Percentiles rank a stretch among this genome's conserved stretches.
phyloP scores from a whole-genome alignment of 2,888 invertebrate species.

The Thereva nobilitata region DNA sequence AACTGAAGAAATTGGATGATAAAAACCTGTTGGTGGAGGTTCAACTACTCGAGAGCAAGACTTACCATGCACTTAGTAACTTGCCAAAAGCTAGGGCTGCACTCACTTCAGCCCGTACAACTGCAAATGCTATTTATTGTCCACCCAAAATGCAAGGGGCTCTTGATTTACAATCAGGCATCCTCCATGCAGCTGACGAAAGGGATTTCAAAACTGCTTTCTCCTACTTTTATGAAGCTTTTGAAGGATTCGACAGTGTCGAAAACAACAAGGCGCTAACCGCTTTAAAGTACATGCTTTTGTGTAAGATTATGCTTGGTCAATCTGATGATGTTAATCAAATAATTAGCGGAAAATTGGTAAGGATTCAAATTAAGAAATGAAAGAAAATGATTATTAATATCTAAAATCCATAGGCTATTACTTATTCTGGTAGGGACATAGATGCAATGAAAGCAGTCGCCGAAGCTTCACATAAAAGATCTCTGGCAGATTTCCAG shows the following conservation, averaged over 20 bases:
- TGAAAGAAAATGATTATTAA: neutral
- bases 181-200: constrained; percentile 99
- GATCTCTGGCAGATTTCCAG: constrained; percentile 97
- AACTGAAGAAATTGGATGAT: constrained; percentile 98
- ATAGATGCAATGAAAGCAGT: constrained; percentile 98
- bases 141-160: constrained; percentile 98
- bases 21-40: constrained; percentile 99
- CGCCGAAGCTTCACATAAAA: constrained; percentile 93
- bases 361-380: constrained; percentile 43
- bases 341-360: constrained; percentile 92
- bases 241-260: constrained; percentile 97
- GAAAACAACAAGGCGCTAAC: constrained; percentile 89
- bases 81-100: constrained; percentile 95
- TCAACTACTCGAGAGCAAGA: constrained; percentile 96
- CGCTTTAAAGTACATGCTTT: constrained; percentile 98
- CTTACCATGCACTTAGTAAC: constrained; percentile 96
- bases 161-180: constrained; percentile 95
- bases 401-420: constrained; percentile 62
- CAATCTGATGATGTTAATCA: constrained; percentile 95
- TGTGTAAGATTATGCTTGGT: constrained; percentile 98
- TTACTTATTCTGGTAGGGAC: constrained; percentile 94
- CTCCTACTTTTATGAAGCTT: constrained; percentile 99
- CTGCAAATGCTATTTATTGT: constrained; percentile 99
- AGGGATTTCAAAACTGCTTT: constrained; percentile 99
- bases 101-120: constrained; percentile 97